Conservation (phyloP, 1,140 invertebrate species). For the Bombus consobrinus region DNA sequence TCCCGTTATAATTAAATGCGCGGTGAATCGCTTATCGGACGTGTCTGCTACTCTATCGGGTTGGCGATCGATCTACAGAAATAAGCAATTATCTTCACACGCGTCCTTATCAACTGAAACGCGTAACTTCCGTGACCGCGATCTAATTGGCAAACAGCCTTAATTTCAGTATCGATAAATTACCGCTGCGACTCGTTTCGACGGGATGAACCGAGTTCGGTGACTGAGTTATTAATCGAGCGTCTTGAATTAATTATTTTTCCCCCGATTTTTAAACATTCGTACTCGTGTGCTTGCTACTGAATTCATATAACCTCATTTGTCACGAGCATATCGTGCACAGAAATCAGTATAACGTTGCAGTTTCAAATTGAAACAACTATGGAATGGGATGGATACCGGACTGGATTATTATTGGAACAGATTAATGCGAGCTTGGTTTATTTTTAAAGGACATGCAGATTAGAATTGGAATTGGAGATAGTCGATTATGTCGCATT, state of each 20-base stretch:
- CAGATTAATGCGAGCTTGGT: background rate
- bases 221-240: conserved; percentile 31
- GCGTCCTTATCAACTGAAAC: conserved; percentile 32
- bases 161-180: conserved; percentile 32
- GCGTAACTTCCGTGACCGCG: conserved; percentile 15
- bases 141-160: conserved; percentile 31
- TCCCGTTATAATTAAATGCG: conserved; percentile 64
- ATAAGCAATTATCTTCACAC: conserved; percentile 60
- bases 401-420: no score
- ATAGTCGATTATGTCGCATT: background rate
- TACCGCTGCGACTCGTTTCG: conserved; percentile 3
- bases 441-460: background rate
- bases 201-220: conserved; percentile 17
- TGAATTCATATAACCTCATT: background rate
- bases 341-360: background rate
- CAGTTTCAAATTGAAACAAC: background rate
- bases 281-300: background rate
- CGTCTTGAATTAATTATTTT: background rate
- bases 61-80: conserved; percentile 53
- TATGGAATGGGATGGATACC: background rate
- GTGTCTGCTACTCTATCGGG: conserved; percentile 44
- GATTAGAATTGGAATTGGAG: background rate
- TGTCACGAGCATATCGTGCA: background rate
- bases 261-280: background rate
- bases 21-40: conserved; percentile 39